Conservation (phyloP, 1,140 invertebrate species). For the Mizuhopecten yessoensis region DNA sequence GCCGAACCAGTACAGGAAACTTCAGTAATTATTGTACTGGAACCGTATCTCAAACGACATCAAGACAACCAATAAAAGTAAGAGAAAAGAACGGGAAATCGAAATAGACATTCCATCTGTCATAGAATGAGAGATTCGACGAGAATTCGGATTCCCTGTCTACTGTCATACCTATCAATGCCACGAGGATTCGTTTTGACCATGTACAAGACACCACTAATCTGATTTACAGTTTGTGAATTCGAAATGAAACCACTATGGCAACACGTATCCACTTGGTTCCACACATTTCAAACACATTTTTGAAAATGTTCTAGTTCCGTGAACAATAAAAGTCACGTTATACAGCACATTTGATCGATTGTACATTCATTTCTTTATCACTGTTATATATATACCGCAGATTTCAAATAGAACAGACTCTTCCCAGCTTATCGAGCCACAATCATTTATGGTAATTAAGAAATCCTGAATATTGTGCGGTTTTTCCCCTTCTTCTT, state of each 20-base stretch:
- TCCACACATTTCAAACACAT: background rate
- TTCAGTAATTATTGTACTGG: background rate
- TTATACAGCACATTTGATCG: background rate
- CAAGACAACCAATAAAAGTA: background rate
- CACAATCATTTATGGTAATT: background rate
- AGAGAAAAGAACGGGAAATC: background rate
- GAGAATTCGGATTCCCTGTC: background rate
- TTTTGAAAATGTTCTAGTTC: background rate
- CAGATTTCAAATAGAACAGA: background rate
- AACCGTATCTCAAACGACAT: constrained; percentile 15
- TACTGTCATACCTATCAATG: background rate
- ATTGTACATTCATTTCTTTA: background rate
- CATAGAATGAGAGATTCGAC: background rate
- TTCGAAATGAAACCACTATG: background rate
- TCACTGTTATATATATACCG: background rate
- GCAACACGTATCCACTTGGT: background rate
- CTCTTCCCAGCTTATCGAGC: background rate
- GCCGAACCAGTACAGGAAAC: constrained; percentile 13
- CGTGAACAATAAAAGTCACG: background rate
- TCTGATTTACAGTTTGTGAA: background rate
- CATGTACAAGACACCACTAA: background rate
- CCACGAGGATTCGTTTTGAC: background rate
- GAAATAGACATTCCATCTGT: background rate
- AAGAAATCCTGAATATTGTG: background rate
- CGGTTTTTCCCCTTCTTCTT: no score